phyloP scores from a whole-genome alignment of 92 coral and sea anemone genomes.

The Blastomussa wellsi region DNA sequence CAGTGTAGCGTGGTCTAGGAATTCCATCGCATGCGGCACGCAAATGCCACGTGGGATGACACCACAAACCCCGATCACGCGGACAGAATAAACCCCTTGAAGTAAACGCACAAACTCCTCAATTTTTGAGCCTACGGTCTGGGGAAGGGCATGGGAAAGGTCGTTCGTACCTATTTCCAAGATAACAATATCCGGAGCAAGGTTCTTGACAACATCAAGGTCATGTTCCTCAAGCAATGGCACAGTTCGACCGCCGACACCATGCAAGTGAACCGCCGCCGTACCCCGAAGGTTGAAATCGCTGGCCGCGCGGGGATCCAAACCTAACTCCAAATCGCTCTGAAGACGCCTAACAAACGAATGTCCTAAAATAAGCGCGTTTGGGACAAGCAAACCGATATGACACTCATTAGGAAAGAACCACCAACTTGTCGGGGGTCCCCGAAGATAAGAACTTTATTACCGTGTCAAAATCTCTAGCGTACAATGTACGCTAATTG shows the following conservation, averaged over 20 bases:
- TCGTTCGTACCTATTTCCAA: slow-evolving; percentile 53
- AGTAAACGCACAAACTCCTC: slow-evolving; percentile 21
- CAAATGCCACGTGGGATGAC: slow-evolving; percentile 47
- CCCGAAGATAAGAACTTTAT: too few species aligned
- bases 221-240: slow-evolving; percentile 18
- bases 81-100: not conserved
- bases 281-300: slow-evolving; percentile 35
- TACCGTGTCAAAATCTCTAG: too few species aligned
- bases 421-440: too few species aligned
- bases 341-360: slow-evolving; percentile 45
- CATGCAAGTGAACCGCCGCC: slow-evolving; percentile 34
- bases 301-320: slow-evolving; percentile 23
- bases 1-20: slow-evolving; percentile 27
- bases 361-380: slow-evolving; percentile 55
- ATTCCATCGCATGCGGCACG: slow-evolving; percentile 1
- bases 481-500: too few species aligned
- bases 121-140: slow-evolving; percentile 28
- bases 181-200: slow-evolving; percentile 45
- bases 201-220: slow-evolving; percentile 25
- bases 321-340: slow-evolving; percentile 23
- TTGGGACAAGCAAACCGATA: too few species aligned
- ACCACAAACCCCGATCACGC: slow-evolving; percentile 39
- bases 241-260: slow-evolving; percentile 48
- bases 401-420: too few species aligned
- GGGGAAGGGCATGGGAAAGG: slow-evolving; percentile 7